Base-by-base conservation (phyloP, 2,797 vertebrate species). In the Enteromius anoplus region DNA sequence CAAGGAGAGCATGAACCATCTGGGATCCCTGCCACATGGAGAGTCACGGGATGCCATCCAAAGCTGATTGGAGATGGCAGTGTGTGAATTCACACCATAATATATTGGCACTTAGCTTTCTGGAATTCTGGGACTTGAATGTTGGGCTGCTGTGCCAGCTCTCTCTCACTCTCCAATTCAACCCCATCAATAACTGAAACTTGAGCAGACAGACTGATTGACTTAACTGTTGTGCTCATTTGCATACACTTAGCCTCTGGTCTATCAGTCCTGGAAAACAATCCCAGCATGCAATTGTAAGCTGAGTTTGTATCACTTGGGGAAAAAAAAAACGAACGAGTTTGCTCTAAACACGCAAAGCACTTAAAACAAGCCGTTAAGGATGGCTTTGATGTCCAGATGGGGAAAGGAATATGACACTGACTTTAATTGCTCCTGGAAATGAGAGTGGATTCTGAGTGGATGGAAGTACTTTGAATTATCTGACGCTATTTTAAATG, bases 391-490 rank as follows among this genome's bases (percentile, higher is more conserved):
- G 65, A 82, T 82, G 78, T 82, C 85, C 77, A 88, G 86, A 81
- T 82, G 84, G 51, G n/a, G 34, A 78, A 40, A 70, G 58, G 53
- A 77, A 76, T 64, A 80, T 85, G 81, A 85, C 47, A 85, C 72
- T 75, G 81, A 70, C 66, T 84, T 51, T 83, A 87, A 79, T 80
- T 60, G 83, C 73, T 84, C 71, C 72, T 84, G 73, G 78, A 75
- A 76, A 77, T 76, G 73, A 62, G 75, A 75, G 85, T 84, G 75
- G 53, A 76, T 76, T 75, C 60, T 58, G 62, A 82, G 81, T 55
- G 72, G 71, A 66, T 82, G 47, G 34, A 75, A 66, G 47, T 53
- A 68, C 49, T 76, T 82, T 58, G 23, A 76, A 76, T 82, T 76
- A 45, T 82, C 71, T 21, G 47, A 68, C 23, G 19, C 62, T 66